Percentiles rank a stretch among this genome's conserved stretches.
These are phyloP conservation scores for Aphidius ervi DNA, from an alignment of 1,140 invertebrate genomes.

Conservation along the genomic window DNA sequence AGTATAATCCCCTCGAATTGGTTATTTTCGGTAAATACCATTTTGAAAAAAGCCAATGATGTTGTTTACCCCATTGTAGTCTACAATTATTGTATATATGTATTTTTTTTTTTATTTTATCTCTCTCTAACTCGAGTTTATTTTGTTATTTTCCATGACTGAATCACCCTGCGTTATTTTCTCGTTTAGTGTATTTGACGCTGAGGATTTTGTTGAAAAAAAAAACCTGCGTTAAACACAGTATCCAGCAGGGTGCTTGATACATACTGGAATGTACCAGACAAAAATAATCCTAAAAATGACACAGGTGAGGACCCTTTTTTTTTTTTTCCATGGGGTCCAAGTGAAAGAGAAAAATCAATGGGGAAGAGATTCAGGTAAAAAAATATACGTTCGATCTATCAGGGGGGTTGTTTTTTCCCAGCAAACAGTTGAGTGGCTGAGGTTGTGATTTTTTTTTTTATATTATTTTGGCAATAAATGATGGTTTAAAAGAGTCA, in stretches of 20 bases:
- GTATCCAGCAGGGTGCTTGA: neutral
- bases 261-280: constrained; percentile 10
- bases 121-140: neutral
- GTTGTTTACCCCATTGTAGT: constrained; percentile 49
- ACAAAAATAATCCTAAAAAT: constrained; percentile 50
- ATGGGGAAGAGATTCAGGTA: constrained; percentile 2
- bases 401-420: constrained; percentile 16
- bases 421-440: neutral
- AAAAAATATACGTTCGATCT: constrained; percentile 12
- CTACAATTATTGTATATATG: constrained; percentile 14
- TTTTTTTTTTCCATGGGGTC: constrained; percentile 15
- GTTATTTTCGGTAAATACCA: constrained; percentile 55
- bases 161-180: constrained; percentile 27
- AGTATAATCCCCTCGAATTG: constrained; percentile 50
- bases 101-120: neutral
- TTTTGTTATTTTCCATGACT: constrained; percentile 19
- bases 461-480: neutral
- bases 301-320: constrained; percentile 49
- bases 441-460: neutral
- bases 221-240: constrained; percentile 31
- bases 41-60: constrained; percentile 54
- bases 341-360: constrained; percentile 26
- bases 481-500: too few species aligned
- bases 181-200: constrained; percentile 18
- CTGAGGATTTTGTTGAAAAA: neutral